Evolutionary conservation across 2,113 vertebrate genomes (phyloP), one percentile per base, ranked within the genome.

Genomic region (Poicephalus meyeri): DNA sequence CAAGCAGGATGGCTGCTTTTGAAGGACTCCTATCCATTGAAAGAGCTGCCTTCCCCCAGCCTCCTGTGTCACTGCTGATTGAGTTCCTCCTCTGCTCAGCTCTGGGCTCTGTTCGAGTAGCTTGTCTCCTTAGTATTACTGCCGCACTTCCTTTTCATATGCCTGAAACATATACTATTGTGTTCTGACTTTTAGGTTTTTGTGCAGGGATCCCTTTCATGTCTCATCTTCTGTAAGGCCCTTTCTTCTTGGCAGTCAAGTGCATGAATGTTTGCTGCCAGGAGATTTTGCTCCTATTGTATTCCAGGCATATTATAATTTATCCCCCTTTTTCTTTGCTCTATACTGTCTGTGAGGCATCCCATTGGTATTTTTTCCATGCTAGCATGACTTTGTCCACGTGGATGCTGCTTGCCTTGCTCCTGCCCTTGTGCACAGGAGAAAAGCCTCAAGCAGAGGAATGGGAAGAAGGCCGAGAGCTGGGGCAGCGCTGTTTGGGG

Each of bases 121-220:
- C 97, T 95, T 97, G 96, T 97, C 97, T 98, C 96, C 96, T 98
- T 92, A 96, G 95, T 97, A 97, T 97, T 97, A 96, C 95, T 87
- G 90, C 93, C 65, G 63, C 92, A 95, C 64, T 97, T 61, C 83
- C 91, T 98, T 97, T 98, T 98, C 97, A 97, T 97, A 96, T 91
- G 96, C 97, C 97, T 97, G 97, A 98, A 98, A 98, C 97, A 97
- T 90, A 98, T 87, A 97, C 97, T 69, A 98, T 98, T 98, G 98
- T 98, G 96, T 84, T 98, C 96, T 13, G 86, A 98, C 98, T 98
- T 98, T 97, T 91, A 93, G 93, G 93, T 96, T 98, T 97, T 98
- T 97, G 96, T 97, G 95, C 93, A 91, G 92, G 97, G 95, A 97
- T 98, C 88, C 91, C 96, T 98, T 98, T 98, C 97, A 98, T 97